Conservation (phyloP, 2,113 vertebrate species). For the Dicentrarchus labrax region DNA sequence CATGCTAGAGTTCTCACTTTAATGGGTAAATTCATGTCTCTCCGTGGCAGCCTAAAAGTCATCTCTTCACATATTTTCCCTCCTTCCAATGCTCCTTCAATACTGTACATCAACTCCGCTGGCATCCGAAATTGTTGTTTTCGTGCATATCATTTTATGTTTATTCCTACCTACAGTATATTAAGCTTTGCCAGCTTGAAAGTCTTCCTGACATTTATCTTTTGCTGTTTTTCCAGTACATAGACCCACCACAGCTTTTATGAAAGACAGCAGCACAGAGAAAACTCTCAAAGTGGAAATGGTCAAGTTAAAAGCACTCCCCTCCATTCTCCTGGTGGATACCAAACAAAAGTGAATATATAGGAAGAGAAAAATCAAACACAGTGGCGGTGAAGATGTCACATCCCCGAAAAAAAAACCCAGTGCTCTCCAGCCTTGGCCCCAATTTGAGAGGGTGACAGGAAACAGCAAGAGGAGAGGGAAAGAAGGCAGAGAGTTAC, state of each 20-base stretch:
- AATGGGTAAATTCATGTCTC: conserved; percentile 70
- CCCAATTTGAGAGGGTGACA: conserved; percentile 51
- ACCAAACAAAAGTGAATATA: conserved; percentile 39
- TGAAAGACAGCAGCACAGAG: conserved; percentile 53
- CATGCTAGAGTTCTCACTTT: conserved; percentile 62
- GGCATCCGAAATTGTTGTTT: conserved; percentile 78
- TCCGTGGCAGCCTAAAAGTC: conserved; percentile 65
- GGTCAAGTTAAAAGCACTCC: conserved; percentile 59
- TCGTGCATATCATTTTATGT: conserved; percentile 66
- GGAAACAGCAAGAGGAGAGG: conserved; percentile 46
- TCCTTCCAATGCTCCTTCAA: conserved; percentile 53
- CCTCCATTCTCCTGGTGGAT: conserved; percentile 12
- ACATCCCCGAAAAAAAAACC: conserved; percentile 28
- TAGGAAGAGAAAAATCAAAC: conserved; percentile 24
- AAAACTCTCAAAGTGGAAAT: conserved; percentile 59
- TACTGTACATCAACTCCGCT: conserved; percentile 67
- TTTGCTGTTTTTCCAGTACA: conserved; percentile 37
- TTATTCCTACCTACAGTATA: conserved; percentile 63
- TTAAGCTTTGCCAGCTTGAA: conserved; percentile 61
- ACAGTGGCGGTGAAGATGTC: conserved; percentile 46
- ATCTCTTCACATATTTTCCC: conserved; percentile 51
- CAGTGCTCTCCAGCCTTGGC: conserved; percentile 25
- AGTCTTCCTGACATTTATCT: conserved; percentile 70
- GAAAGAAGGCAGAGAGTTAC: conserved; percentile 40
- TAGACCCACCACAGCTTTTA: conserved; percentile 53